Base-by-base conservation (phyloP, 2,888 invertebrate genomes). In the Leucozona laternaria region DNA sequence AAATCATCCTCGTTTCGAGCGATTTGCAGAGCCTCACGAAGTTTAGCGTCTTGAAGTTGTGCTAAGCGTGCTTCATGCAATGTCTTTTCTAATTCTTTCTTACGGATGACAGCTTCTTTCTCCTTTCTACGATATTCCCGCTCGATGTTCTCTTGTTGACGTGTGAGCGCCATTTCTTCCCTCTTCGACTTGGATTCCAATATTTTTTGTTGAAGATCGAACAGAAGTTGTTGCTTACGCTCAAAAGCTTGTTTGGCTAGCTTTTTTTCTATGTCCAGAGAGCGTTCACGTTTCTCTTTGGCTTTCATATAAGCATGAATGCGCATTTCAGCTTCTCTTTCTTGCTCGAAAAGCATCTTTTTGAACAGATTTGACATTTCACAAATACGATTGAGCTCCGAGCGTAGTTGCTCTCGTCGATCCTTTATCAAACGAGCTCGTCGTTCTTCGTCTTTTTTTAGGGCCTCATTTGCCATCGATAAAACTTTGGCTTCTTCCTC, bases 51-150 rank as follows among this genome's bases (percentile, higher is more conserved):
- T 58, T 90, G 89, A 1, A 92, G 88, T 78, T 93, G 93, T 2
- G 88, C 89, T 4, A 90, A 88, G 4, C 93, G 90, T 0, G 91
- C 89, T n/a, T 90, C 90, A 0, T 89, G 88, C 17, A 93, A 62
- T 25, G 92, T 90, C 4, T 90, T 89, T 70, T 92, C 92, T 0
- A 90, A 85, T 85, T 91, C 89, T 7, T 90, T 90, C 55, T 91
- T 91, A 13, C 90, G 90, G 17, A 92, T 31, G 0, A 90, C 92
- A 0, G 91, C 90, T 66, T 91, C 90, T 79, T 91, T 92, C 68
- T 92, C 92, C 10, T 91, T 91, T 57, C 90, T 90, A 0, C 93
- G 89, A 82, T 92, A 93, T 84, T 92, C 92, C 2, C 93, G 91
- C 83, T 93, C 93, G 17, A 92, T 91, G 31, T 90, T 90, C 86